phyloP scores from a whole-genome alignment of 1,140 invertebrate species.

The Hyles vespertilio region DNA sequence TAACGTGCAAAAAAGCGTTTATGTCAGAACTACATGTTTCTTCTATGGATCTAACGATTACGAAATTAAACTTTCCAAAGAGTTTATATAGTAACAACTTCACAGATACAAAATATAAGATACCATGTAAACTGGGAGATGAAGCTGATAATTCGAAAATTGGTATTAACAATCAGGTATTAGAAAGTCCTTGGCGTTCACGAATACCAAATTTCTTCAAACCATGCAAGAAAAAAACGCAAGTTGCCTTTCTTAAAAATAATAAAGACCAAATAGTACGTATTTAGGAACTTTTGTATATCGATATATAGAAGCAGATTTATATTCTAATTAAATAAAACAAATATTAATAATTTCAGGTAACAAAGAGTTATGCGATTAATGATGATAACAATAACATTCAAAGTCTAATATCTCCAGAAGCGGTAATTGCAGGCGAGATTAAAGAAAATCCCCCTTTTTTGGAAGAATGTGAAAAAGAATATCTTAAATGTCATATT shows the following conservation, averaged over 20 bases:
- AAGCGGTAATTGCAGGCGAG: neutral
- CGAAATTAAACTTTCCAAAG: no score
- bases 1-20: conserved; percentile 8
- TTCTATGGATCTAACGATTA: conserved; percentile 15
- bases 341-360: conserved; percentile 21
- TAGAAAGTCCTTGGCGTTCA: conserved; percentile 49
- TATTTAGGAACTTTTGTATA: neutral
- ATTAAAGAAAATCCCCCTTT: neutral
- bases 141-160: no score
- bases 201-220: conserved; percentile 39
- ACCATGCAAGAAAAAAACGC: conserved; percentile 34
- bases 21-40: conserved; percentile 13
- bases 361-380: neutral
- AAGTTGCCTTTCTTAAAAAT: neutral
- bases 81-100: no score
- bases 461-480: neutral
- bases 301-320: neutral
- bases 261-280: neutral
- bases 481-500: conserved; percentile 29
- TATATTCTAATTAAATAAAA: neutral
- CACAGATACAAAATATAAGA: no score
- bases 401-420: conserved; percentile 2
- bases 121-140: no score
- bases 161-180: conserved; percentile 43
- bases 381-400: conserved; percentile 38